Evolutionary conservation across 2,113 vertebrate species (phyloP).

Genomic region (Trichechus manatus): DNA sequence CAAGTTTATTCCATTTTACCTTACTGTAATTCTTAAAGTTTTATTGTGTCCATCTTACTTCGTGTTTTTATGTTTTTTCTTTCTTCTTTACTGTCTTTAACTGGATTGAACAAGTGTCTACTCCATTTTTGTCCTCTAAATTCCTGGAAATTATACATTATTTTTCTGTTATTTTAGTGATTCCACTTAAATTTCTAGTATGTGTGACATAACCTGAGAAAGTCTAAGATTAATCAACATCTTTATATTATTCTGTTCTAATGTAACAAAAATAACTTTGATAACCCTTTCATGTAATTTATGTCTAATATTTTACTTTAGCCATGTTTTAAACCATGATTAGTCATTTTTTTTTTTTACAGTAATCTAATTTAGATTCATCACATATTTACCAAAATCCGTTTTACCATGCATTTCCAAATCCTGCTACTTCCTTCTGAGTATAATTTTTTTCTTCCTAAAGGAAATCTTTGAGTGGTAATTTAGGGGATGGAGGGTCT

Average conservation of each 20-base stretch:
- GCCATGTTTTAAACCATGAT: neutral
- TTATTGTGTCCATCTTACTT: neutral
- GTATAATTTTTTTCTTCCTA: neutral
- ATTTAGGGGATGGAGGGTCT: neutral
- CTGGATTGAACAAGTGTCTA: neutral
- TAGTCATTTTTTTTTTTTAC: neutral
- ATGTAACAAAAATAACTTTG: neutral
- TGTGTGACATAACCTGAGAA: neutral
- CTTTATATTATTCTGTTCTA: neutral
- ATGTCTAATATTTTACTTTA: neutral
- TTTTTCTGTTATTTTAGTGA: neutral
- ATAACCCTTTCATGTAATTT: neutral
- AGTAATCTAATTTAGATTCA: neutral
- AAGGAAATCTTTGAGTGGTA: neutral
- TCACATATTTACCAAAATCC: neutral
- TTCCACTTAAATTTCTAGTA: constrained; percentile 22
- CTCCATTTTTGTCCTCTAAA: neutral
- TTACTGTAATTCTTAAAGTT: neutral
- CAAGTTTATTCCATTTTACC: neutral
- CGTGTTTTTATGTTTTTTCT: neutral
- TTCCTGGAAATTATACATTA: neutral
- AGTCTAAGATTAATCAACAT: neutral
- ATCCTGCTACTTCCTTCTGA: neutral
- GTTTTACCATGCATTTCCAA: neutral
- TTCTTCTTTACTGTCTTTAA: neutral